Base-by-base conservation (phyloP, 2,797 vertebrate genomes). In the Fratercula arctica region DNA sequence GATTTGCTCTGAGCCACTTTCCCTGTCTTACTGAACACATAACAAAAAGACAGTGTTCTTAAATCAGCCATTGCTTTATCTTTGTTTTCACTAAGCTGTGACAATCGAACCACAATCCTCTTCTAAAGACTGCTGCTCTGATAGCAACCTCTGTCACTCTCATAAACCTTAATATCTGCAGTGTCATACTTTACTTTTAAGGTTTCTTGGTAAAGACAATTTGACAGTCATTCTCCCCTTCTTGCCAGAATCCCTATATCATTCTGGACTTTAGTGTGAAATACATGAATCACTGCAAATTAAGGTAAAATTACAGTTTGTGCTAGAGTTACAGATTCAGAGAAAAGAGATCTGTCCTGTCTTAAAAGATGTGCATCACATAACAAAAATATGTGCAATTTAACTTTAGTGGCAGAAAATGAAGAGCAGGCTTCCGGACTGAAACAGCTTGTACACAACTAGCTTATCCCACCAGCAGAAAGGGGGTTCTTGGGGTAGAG, bases 141-240 rank as follows among this genome's bases (percentile, higher is more conserved):
- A 94, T 43, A 96, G 79, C 73, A 87, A 94, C 81, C 67, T 88
- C 76, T 92, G 83, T 91, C 96, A 91, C 74, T 89, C 79, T 94
- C 69, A 93, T 75, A 93, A 77, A 84, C 53, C 78, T 92, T 85
- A 93, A 53, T 84, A 93, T 89, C 88, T 90, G 73, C 81, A 94
- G 51, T 9, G 1, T 78, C 87, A 87, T 94, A 85, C 72, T 91
- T 96, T 54, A 90, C 78, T 83, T 92, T 72, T 56, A 90, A 72
- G 54, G 56, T 85, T 95, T 91, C 75, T 89, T 64, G 61, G 60
- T 48, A 95, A 90, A 92, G 72, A 88, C 86, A 93, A 60, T 72
- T 85, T 86, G 70, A 93, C 91, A 90, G 61, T 73, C 83, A 72
- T 51, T 88, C 66, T 50, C 28, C 21, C 59, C 50, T 46, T 87